These are phyloP conservation scores for Lasiommata megera DNA, from an alignment of 2,888 invertebrate species.

Conservation along the genomic window DNA sequence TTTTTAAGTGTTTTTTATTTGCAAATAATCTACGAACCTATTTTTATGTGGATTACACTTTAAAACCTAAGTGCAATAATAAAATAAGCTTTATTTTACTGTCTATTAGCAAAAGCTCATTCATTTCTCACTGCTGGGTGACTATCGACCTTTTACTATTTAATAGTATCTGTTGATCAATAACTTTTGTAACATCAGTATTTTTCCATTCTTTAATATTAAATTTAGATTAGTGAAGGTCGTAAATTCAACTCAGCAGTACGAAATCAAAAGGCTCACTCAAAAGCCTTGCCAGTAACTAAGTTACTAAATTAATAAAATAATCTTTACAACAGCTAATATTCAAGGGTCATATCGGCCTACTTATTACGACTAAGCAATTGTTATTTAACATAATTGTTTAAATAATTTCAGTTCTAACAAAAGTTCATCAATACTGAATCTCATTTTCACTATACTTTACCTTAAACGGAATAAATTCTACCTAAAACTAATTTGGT, in stretches of 20 bases:
- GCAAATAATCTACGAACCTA: constrained; percentile 4
- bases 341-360: constrained; percentile 64
- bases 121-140: neutral
- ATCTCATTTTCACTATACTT: constrained; percentile 22
- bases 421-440: constrained; percentile 41
- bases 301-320: constrained; percentile 14
- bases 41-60: constrained; percentile 1
- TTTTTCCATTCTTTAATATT: neutral
- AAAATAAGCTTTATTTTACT: constrained; percentile 1
- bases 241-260: no score
- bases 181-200: neutral
- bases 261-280: neutral
- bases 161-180: no score
- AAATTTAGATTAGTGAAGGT: no score
- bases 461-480: constrained; percentile 18
- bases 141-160: neutral
- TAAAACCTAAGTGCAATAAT: neutral
- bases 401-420: constrained; percentile 38
- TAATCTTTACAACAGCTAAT: constrained; percentile 49
- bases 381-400: constrained; percentile 31
- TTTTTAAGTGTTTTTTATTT: neutral
- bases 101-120: neutral
- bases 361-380: constrained; percentile 37
- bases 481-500: constrained; percentile 24
- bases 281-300: constrained; percentile 17